phyloP scores from a whole-genome alignment of 2,797 vertebrate genomes.

The Eremophila alpestris region DNA sequence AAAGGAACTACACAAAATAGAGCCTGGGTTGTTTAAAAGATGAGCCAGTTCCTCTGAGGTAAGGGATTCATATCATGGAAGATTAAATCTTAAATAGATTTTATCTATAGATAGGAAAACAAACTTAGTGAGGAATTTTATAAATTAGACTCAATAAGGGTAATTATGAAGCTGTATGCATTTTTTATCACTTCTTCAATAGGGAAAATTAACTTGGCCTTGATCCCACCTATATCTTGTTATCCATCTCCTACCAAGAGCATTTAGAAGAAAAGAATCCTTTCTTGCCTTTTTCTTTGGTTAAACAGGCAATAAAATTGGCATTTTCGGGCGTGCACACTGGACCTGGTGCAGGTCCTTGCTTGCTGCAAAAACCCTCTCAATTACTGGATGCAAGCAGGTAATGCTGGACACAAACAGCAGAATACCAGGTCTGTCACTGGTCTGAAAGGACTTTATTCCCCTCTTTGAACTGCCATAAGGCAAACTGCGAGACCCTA shows the following conservation, averaged over 20 bases:
- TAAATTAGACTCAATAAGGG: background rate
- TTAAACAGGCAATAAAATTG: background rate
- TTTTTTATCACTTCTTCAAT: background rate
- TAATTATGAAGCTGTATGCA: background rate
- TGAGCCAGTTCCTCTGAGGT: background rate
- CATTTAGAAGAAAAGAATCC: rapidly evolving
- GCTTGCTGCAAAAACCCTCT: background rate
- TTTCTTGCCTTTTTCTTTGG: background rate
- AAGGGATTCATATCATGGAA: background rate
- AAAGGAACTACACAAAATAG: conserved; percentile 38
- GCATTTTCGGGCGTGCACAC: background rate
- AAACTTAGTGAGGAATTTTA: background rate
- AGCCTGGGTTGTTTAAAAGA: conserved; percentile 11
- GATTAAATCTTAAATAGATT: background rate
- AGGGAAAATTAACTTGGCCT: background rate
- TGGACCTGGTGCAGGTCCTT: background rate
- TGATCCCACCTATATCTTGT: background rate
- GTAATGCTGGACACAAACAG: background rate
- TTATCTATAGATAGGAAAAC: background rate
- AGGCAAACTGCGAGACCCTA: background rate
- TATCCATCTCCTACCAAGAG: background rate
- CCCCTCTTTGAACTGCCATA: background rate
- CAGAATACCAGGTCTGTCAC: background rate
- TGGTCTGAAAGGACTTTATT: background rate
- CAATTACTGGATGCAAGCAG: background rate